Evolutionary conservation across 2,888 invertebrate genomes (phyloP), one percentile per base, ranked within the genome.

Genomic region (Troides oblongomaculatus): DNA sequence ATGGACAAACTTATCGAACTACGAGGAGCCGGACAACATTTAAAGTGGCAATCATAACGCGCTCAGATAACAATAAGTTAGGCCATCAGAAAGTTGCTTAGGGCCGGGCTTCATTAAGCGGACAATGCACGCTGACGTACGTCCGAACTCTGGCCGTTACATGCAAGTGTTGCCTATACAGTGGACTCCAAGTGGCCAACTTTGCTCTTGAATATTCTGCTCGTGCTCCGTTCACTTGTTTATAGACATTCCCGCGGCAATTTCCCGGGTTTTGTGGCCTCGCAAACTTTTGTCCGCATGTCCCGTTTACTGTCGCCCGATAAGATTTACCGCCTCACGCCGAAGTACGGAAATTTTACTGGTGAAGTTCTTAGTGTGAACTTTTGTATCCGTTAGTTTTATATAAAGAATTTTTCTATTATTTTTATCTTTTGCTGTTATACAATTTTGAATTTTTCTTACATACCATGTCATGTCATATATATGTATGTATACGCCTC

Each of bases 181-280:
- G 84, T 78, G 71, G 68, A 77, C 80, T 83, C 84, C 77, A 81
- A 84, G 80, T 84, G 82, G 84, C 78, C 72, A 92, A 92, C 87
- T 92, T 92, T 89, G 84, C 90, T 86, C 86, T 85, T 91, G 90
- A 91, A 91, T 92, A 92, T 91, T 90, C 89, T 83, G 75, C 78
- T 75, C 84, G 82, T 81, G 82, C 79, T 77, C 73, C 78, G 75
- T 75, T 77, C 79, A 80, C 85, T 88, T 89, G 89, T 91, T 91
- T 90, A 91, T 89, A 85, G 85, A 81, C 82, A 74, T 74, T 69
- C 77, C 72, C 77, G 80, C 78, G 82, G 83, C 81, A 79, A 79
- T 83, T 86, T 79, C 78, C 82, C 79, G 78, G 80, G 84, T 84
- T 86, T 85, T 87, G 89, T 81, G 89, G 89, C 80, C 78, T 81